phyloP scores from a whole-genome alignment of 2,113 vertebrate species.

The Cyphomyrus discorhynchus region DNA sequence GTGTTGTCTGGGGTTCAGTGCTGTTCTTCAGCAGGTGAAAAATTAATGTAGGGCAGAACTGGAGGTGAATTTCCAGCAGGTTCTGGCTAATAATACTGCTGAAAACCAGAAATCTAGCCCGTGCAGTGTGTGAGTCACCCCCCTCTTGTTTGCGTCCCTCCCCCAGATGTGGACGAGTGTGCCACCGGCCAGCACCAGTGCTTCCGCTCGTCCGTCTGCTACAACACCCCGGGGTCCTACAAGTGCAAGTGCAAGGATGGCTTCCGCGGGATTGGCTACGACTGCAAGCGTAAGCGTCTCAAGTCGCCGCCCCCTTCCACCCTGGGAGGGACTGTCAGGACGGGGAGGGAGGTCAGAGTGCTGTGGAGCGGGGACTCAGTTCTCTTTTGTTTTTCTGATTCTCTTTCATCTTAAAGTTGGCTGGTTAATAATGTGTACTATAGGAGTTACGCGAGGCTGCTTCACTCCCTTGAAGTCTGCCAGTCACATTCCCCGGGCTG shows the following conservation, averaged over 20 bases:
- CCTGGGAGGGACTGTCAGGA: background rate
- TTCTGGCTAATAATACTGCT: background rate
- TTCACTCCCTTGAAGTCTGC: slow-evolving; percentile 42
- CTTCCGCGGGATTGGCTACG: slow-evolving; percentile 74
- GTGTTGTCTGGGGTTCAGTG: background rate
- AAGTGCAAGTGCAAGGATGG: slow-evolving; percentile 88
- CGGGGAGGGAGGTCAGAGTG: background rate
- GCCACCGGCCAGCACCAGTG: slow-evolving; percentile 73
- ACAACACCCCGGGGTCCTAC: slow-evolving; percentile 87
- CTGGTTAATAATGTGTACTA: slow-evolving; percentile 20
- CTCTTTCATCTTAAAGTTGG: slow-evolving; percentile 26
- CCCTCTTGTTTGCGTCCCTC: background rate
- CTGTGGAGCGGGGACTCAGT: background rate
- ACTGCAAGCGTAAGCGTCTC: slow-evolving; percentile 75
- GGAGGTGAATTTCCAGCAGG: background rate
- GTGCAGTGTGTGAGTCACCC: background rate
- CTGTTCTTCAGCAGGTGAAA: background rate
- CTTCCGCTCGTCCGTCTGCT: slow-evolving; percentile 72
- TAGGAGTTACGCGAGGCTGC: slow-evolving; percentile 29
- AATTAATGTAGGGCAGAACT: background rate
- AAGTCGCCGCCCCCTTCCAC: background rate
- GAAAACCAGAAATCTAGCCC: background rate
- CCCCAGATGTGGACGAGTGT: slow-evolving; percentile 88
- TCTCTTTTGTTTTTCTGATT: background rate
- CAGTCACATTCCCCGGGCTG: slow-evolving; percentile 29